Percentiles rank a stretch among this genome's conserved stretches.
Conservation (phyloP, 2,888 invertebrate species). For the Itoplectis maculator region DNA sequence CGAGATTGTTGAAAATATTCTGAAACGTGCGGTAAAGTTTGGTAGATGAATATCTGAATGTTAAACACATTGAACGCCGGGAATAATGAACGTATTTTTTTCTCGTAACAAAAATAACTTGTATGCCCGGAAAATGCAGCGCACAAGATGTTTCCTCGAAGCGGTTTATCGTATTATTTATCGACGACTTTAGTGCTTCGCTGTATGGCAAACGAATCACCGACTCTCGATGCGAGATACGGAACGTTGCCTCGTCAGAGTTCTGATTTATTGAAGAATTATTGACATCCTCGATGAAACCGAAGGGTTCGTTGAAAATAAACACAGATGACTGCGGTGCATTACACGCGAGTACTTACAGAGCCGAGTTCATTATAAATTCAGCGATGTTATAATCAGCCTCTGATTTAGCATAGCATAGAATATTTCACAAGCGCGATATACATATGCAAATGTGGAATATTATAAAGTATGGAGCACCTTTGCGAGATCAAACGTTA, state of each 20-base stretch:
- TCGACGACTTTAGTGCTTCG: not conserved
- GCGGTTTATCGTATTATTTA: conserved; percentile 53
- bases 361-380: conserved; percentile 57
- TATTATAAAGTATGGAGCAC: not conserved
- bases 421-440: conserved; percentile 9
- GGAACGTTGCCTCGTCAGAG: conserved; percentile 21
- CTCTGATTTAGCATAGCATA: conserved; percentile 16
- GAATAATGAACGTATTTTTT: no score
- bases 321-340: not conserved
- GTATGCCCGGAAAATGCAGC: not conserved
- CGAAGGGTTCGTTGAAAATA: not conserved
- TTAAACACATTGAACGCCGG: no score
- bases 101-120: not conserved
- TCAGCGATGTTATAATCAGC: conserved; percentile 46
- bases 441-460: conserved; percentile 16
- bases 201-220: not conserved
- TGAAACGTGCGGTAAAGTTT: conserved; percentile 11
- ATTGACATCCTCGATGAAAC: conserved; percentile 15
- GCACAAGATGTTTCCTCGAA: not conserved
- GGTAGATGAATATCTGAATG: no score
- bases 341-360: conserved; percentile 23
- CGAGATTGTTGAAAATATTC: not conserved
- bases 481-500: not conserved
- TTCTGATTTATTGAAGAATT: conserved; percentile 5
- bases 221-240: not conserved